phyloP scores from a whole-genome alignment of 2,888 invertebrate genomes.

The Agrypnus murinus region DNA sequence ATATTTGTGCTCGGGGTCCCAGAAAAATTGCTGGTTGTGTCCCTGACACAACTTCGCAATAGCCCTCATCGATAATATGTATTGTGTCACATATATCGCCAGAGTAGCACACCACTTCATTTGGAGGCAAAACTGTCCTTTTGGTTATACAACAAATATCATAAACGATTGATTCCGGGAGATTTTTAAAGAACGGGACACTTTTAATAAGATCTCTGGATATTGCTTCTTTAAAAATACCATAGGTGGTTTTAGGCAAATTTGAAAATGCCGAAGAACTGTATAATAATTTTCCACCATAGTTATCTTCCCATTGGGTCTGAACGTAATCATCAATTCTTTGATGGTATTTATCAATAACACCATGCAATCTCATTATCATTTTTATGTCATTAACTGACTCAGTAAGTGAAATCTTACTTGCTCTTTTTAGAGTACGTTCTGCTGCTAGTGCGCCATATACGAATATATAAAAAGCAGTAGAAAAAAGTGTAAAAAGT shows the following conservation, averaged over 20 bases:
- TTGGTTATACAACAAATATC: conserved; percentile 33
- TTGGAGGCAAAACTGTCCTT: conserved; percentile 33
- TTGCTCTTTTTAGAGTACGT: background rate
- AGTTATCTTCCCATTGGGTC: conserved; percentile 49
- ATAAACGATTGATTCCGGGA: conserved; percentile 41
- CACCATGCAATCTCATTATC: background rate
- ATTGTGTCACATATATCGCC: conserved; percentile 42
- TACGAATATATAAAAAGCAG: background rate
- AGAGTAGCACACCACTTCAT: conserved; percentile 48
- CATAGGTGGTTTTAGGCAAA: conserved; percentile 39
- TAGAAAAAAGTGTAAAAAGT: background rate
- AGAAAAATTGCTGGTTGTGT: background rate
- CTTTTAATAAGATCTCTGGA: conserved; percentile 22
- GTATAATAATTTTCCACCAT: conserved; percentile 36
- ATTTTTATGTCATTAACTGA: conserved; percentile 4
- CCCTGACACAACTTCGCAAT: conserved; percentile 11
- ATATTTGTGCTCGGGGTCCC: background rate
- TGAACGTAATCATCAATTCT: conserved; percentile 40
- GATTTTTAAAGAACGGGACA: conserved; percentile 40
- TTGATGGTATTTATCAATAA: background rate
- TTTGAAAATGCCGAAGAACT: conserved; percentile 14
- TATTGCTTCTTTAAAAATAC: conserved; percentile 30
- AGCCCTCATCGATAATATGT: conserved; percentile 35
- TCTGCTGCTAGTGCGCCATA: conserved; percentile 12
- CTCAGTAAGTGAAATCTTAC: conserved; percentile 7